Evolutionary conservation across 2,797 vertebrate genomes (phyloP).

Genomic region (Xerus rutilus): DNA sequence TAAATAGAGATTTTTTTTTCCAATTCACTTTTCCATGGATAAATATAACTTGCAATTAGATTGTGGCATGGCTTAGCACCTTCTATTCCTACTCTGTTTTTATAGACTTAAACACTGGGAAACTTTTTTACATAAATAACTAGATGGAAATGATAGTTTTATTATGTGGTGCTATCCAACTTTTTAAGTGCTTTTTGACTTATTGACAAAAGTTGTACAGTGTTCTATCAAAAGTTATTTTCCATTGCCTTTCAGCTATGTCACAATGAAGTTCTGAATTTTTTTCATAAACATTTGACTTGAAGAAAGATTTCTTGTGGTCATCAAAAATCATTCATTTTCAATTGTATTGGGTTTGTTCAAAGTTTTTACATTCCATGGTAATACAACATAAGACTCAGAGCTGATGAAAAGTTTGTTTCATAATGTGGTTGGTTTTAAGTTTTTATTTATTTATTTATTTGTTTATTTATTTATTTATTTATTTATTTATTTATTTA

Average conservation of each 20-base stretch:
- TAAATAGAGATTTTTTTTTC: not conserved
- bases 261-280: not conserved
- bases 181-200: conserved; percentile 25
- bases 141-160: not conserved
- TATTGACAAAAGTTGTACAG: not conserved
- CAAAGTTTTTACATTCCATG: not conserved
- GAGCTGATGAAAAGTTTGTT: not conserved
- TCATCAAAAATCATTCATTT: conserved; percentile 6
- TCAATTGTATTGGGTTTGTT: not conserved
- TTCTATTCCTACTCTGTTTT: not conserved
- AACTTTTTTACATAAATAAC: not conserved
- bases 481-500: not conserved
- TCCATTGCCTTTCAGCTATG: not conserved
- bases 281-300: not conserved
- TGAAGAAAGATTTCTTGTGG: not conserved
- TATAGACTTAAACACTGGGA: not conserved
- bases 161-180: not conserved
- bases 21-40: not conserved
- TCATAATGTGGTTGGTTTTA: not conserved
- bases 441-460: not conserved
- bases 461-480: not conserved
- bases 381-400: not conserved
- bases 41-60: conserved; percentile 2
- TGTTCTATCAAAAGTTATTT: not conserved
- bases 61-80: not conserved